phyloP scores from a whole-genome alignment of 2,113 vertebrate genomes.

The Trichomycterus rosablanca region DNA sequence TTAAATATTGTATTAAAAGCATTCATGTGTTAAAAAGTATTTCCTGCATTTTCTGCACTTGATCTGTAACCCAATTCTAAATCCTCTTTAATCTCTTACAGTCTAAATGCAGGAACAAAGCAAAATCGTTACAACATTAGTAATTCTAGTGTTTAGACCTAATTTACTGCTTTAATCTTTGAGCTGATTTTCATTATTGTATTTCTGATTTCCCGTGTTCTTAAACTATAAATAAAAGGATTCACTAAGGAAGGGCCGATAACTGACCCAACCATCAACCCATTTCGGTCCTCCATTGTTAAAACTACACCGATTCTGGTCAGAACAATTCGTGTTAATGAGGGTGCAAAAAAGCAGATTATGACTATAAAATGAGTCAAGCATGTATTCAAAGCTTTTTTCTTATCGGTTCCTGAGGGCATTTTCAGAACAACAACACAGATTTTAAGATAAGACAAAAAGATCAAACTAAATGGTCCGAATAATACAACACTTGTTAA shows the following conservation, averaged over 20 bases:
- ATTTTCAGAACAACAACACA: slow-evolving; percentile 16
- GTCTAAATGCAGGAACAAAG: too few relatives aligned
- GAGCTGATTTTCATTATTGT: slow-evolving; percentile 9
- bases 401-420: slow-evolving; percentile 21
- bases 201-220: slow-evolving; percentile 41
- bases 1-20: too few relatives aligned
- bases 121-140: too few relatives aligned
- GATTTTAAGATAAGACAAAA: slow-evolving; percentile 33
- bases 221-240: slow-evolving; percentile 46
- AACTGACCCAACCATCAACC: slow-evolving; percentile 20
- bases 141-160: too few relatives aligned
- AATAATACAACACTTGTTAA: slow-evolving; percentile 24
- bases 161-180: too few relatives aligned
- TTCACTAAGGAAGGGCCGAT: slow-evolving; percentile 43
- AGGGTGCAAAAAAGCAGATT: slow-evolving; percentile 30
- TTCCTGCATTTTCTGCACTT: too few relatives aligned
- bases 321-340: neutral
- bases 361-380: neutral
- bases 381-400: slow-evolving; percentile 29
- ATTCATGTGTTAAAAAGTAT: too few relatives aligned
- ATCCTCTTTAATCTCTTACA: too few relatives aligned
- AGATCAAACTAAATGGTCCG: slow-evolving; percentile 38
- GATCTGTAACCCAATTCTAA: too few relatives aligned
- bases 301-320: slow-evolving; percentile 44
- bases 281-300: slow-evolving; percentile 21